phyloP scores from a whole-genome alignment of 2,113 vertebrate species.

The Euleptes europaea region DNA sequence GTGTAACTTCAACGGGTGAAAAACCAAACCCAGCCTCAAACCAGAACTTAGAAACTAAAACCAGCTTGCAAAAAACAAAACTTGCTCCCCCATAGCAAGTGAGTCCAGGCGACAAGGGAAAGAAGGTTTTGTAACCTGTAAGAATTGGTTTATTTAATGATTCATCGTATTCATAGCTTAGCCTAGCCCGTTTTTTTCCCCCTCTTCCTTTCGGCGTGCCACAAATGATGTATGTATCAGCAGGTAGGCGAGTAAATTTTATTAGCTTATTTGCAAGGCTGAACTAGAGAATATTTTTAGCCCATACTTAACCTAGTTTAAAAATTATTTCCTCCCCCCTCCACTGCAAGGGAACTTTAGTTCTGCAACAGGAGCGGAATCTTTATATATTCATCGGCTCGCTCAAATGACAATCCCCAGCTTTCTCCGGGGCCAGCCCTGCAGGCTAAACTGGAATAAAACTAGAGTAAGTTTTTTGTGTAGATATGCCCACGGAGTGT shows the following conservation, averaged over 20 bases:
- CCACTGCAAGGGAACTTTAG: background rate
- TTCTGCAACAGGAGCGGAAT: background rate
- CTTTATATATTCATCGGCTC: background rate
- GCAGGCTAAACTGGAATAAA: background rate
- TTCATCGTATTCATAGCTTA: background rate
- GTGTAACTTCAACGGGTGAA: no score
- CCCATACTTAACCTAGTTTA: background rate
- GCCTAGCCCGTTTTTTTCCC: no score
- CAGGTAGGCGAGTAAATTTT: background rate
- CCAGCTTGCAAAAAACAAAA: background rate
- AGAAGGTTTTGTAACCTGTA: background rate
- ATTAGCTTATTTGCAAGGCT: background rate
- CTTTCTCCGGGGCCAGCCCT: background rate
- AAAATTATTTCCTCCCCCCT: background rate
- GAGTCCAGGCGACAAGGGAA: background rate
- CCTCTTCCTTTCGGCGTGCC: background rate
- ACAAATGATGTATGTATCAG: background rate
- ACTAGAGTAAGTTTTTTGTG: background rate
- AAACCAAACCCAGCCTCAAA: background rate
- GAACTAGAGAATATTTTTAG: background rate
- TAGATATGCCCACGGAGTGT: background rate
- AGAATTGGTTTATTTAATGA: background rate
- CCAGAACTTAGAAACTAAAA: background rate
- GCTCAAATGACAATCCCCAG: background rate
- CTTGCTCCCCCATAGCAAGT: background rate